Evolutionary conservation across 1,140 invertebrate species (phyloP).

Genomic region (Drosophila miranda): DNA sequence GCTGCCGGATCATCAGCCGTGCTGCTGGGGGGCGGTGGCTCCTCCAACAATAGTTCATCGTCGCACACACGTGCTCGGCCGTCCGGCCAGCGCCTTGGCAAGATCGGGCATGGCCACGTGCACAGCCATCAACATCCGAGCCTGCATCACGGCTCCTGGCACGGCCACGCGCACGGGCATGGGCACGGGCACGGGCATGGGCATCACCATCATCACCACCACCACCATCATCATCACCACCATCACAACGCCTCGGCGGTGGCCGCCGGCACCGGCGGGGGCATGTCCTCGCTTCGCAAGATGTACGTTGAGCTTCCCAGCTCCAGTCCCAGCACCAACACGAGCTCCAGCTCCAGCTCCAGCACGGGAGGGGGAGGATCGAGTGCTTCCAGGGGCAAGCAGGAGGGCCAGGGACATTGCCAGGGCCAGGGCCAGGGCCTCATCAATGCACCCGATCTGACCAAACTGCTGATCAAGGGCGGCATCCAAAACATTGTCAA

Average conservation of each 20-base stretch:
- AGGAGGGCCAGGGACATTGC: constrained; percentile 2
- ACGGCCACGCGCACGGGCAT: constrained; percentile 17
- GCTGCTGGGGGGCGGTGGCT: constrained; percentile 3
- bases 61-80: constrained; percentile 42
- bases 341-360: constrained; percentile 40
- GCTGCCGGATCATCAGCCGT: background rate
- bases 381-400: background rate
- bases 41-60: background rate
- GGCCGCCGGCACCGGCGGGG: constrained; percentile 48
- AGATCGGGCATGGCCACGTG: constrained; percentile 61
- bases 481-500: constrained; percentile 84
- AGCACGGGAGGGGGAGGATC: constrained; percentile 22
- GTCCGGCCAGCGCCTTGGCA: constrained; percentile 42
- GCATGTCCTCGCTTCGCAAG: constrained; percentile 35
- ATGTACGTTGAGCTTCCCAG: constrained; percentile 29
- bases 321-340: constrained; percentile 16
- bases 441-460: constrained; percentile 64
- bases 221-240: constrained; percentile 42
- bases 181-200: constrained; percentile 37
- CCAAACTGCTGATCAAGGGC: constrained; percentile 83
- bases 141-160: constrained; percentile 46
- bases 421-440: background rate
- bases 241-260: constrained; percentile 48
- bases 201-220: constrained; percentile 52
- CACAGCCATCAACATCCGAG: constrained; percentile 75